Base-by-base conservation (phyloP, 1,140 invertebrate genomes). In the Solen grandis region DNA sequence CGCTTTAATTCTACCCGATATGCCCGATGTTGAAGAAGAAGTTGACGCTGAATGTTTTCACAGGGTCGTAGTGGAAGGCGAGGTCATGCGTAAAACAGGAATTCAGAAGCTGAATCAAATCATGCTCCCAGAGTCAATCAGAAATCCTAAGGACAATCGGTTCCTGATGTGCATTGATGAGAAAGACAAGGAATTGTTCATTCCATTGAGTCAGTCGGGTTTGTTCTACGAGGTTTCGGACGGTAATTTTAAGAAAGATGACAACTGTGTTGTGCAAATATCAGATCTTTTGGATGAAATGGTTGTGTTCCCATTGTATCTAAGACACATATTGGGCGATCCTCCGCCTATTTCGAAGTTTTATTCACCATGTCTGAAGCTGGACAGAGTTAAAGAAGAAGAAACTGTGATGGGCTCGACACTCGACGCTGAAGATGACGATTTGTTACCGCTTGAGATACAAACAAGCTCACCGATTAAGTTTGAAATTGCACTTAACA, bases 221-320 rank as follows among this genome's bases (percentile, higher is more conserved):
- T n/a, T 80, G 31, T 80, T 72, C 65, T 80, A 80, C 31, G 77
- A 80, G 41, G 77, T 80, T 5, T 80, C 77, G 1, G 77, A 80
- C 52, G 77, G 77, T 2, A 72, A 72, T 8, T 70, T 80, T 52
- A 38, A 72, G 68, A 62, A 65, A 33, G 31, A 41, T 46, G 60
- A 65, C 31, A 80, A 80, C 46, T 33, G 55, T 52, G 68, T 80
- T 2, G 41, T 80, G 10, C 77, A 80, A 55, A 72, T 80, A 8
- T 62, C 68, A 0, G 68, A 80, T 36, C 33, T 80, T 50, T 22
- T 80, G 8, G 77, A 80, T 25, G 77, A 80, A 73, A 80, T 80
- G 69, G 46, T 72, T 29, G 68, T 60, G 46, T 52, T 80, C 41
- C 77, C 77, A 5, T 16, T 80, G 36, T 80, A 80, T 35, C 57